Evolutionary conservation across 2,113 vertebrate genomes (phyloP), one percentile per base, ranked within the genome.

Genomic region (Sakesphorus luctuosus): DNA sequence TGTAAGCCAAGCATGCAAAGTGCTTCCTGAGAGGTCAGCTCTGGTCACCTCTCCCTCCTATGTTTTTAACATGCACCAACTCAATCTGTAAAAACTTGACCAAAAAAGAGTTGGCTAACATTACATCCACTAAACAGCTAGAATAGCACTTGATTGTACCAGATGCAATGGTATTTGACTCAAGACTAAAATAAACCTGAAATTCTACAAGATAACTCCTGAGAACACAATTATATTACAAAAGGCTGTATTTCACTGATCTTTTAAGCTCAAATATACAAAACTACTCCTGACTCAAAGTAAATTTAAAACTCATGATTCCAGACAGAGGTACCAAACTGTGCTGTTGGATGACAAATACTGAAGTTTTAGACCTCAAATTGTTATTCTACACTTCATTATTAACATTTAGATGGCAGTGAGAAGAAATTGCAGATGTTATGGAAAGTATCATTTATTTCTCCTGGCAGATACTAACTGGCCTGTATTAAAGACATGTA

Each of bases 391-490:
- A 65, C n/a, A 90, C 91, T 96, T 97, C 96, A 97, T 97, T 92
- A 93, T 33, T 73, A 81, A 95, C 80, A 95, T 90, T 97, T 91
- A 94, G 95, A 96, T 31, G 92, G 71, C 88, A 90, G 38, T 88
- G 92, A 82, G 74, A 80, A 87, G 94, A 76, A 24, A 10, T 68
- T 68, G 92, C 94, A 95, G 86, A 83, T 89, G 89, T 49, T 43
- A 94, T 92, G 91, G 94, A 95, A 96, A 92, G 84, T 76, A 84
- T 93, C 89, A 97, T 97, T 95, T 94, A 86, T 94, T 97, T 97
- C 92, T 96, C 69, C 93, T 97, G 93, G 92, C 79, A 97, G 84
- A 97, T 96, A 97, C 96, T 95, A 97, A 97, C 78, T 97, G 82
- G 55, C 91, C 69, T 50, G 50, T 90, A 94, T 92, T 94, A 88